A percentile compares a stretch with the other conserved stretches of the same genome.
Conservation (phyloP, 2,113 vertebrate species). For the Spermophilus dauricus region DNA sequence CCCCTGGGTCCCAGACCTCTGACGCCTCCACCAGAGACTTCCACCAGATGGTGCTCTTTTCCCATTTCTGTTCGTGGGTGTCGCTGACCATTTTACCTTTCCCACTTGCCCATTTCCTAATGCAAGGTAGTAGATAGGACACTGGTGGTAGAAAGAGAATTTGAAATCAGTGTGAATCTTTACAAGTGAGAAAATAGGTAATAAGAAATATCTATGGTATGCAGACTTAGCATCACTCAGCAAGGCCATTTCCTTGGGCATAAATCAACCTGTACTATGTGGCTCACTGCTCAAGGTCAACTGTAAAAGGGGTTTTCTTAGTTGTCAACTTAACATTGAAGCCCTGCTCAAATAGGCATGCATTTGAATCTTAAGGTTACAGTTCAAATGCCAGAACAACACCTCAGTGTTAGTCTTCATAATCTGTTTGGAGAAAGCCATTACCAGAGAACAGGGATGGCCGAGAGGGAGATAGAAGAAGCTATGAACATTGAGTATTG, state of each 20-base stretch:
- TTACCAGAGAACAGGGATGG: background rate
- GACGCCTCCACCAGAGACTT: conserved; percentile 42
- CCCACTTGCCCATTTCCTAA: conserved; percentile 3
- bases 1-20: conserved; percentile 44
- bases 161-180: conserved; percentile 19
- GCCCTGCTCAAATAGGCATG: background rate
- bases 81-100: background rate
- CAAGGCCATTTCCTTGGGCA: conserved; percentile 25
- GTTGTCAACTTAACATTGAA: background rate
- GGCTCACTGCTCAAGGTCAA: background rate
- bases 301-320: conserved; percentile 1
- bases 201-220: background rate
- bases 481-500: background rate
- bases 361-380: background rate
- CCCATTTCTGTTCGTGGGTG: conserved; percentile 59
- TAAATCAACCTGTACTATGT: background rate
- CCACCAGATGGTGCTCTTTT: conserved; percentile 79
- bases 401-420: background rate
- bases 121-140: background rate
- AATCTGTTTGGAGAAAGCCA: conserved; percentile 15
- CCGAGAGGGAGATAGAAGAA: background rate
- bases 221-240: background rate
- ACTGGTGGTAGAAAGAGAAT: background rate
- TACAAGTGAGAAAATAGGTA: conserved; percentile 43
- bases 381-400: background rate